Percentiles rank a stretch among this genome's conserved stretches.
Conservation (phyloP, 2,888 invertebrate species). For the Camponotus fellah region DNA sequence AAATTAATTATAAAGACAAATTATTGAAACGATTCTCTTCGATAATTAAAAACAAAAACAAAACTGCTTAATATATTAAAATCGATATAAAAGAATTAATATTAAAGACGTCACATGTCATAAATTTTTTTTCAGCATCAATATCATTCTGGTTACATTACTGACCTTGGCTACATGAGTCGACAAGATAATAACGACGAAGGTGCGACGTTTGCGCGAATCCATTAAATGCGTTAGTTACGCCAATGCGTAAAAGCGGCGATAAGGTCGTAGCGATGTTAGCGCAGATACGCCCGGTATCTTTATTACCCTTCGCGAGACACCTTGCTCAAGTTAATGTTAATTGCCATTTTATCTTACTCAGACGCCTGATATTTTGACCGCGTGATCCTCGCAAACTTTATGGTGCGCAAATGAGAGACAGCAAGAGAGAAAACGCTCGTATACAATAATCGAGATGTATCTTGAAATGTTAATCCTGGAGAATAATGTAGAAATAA, state of each 20-base stretch:
- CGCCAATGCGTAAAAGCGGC: slow-evolving; percentile 69
- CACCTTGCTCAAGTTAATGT: slow-evolving; percentile 80
- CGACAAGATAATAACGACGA: slow-evolving; percentile 29
- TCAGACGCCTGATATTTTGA: slow-evolving; percentile 79
- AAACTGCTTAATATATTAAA: background rate
- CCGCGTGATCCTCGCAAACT: slow-evolving; percentile 72
- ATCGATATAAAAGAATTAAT: background rate
- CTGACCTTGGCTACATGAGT: slow-evolving; percentile 68
- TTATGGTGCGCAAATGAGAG: slow-evolving; percentile 59
- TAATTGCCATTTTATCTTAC: slow-evolving; percentile 85
- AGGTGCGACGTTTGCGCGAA: slow-evolving; percentile 49
- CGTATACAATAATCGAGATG: slow-evolving; percentile 15
- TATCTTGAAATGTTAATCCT: slow-evolving; percentile 4
- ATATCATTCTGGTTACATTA: slow-evolving; percentile 17
- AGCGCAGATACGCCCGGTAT: slow-evolving; percentile 82
- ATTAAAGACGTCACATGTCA: background rate
- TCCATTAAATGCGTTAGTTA: slow-evolving; percentile 56
- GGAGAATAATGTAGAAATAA: background rate
- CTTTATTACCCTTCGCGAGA: slow-evolving; percentile 83
- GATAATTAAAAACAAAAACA: background rate
- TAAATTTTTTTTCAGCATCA: background rate
- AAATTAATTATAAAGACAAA: background rate
- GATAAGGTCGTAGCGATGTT: slow-evolving; percentile 81
- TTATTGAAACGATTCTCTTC: background rate
- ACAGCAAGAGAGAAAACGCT: slow-evolving; percentile 8